Conservation (phyloP, 35 echinoderm and acorn worm species). For the Apostichopus californicus region DNA sequence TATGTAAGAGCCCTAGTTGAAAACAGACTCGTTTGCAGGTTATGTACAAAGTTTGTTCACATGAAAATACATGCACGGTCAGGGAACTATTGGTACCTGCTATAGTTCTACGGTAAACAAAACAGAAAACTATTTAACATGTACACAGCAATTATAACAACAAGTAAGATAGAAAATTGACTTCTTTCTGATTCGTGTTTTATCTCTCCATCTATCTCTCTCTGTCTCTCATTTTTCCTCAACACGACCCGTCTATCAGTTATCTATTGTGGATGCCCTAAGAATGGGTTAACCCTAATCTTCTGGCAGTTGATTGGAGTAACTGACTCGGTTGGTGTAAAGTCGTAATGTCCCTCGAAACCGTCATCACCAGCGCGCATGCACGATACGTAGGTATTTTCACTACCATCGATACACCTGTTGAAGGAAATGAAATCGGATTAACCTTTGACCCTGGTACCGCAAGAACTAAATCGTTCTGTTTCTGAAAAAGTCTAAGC, state of each 20-base stretch:
- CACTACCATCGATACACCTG: conserved; percentile 38
- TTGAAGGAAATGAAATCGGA: background rate
- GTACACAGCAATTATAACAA: too few species aligned
- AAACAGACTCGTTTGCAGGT: too few species aligned
- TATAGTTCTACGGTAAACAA: too few species aligned
- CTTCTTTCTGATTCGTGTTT: background rate
- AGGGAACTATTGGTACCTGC: too few species aligned
- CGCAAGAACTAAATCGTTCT: too few species aligned
- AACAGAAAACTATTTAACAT: too few species aligned
- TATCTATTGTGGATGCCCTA: conserved; percentile 32
- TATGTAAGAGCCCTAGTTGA: too few species aligned
- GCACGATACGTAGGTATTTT: conserved; percentile 43
- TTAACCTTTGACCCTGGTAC: too few species aligned
- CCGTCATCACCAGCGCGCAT: conserved; percentile 53
- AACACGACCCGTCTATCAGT: background rate
- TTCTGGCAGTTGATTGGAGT: conserved; percentile 23
- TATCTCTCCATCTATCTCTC: background rate
- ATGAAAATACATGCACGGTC: too few species aligned
- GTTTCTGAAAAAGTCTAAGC: too few species aligned
- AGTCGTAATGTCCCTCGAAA: conserved; percentile 59
- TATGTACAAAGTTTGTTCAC: too few species aligned
- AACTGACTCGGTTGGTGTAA: background rate
- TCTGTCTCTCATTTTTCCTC: background rate
- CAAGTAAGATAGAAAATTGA: background rate
- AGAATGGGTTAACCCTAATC: conserved; percentile 65